These are phyloP conservation scores for Anomalospiza imberbis DNA, from an alignment of 2,797 vertebrate genomes.

Conservation along the genomic window DNA sequence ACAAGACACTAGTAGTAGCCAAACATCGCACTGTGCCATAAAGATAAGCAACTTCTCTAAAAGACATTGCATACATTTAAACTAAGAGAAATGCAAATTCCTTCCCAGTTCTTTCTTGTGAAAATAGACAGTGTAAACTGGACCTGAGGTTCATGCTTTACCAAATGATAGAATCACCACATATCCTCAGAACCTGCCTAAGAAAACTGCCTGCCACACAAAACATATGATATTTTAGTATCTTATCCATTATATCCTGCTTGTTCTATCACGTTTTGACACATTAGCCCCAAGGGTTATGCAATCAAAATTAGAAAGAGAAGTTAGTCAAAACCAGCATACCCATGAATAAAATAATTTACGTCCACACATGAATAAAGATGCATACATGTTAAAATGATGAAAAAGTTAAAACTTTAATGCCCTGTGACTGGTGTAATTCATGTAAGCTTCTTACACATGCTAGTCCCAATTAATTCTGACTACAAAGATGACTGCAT, in stretches of 20 bases:
- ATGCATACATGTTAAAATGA: background rate
- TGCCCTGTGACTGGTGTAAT: background rate
- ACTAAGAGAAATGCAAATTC: background rate
- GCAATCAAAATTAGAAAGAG: constrained; percentile 49
- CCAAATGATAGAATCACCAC: constrained; percentile 21
- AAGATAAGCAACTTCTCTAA: background rate
- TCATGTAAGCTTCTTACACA: background rate
- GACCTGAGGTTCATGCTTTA: constrained; percentile 7
- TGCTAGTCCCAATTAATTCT: background rate
- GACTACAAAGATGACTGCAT: background rate
- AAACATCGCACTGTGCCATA: background rate
- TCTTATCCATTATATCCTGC: constrained; percentile 38
- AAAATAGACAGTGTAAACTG: background rate
- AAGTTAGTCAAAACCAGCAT: constrained; percentile 49
- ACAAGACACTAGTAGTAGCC: background rate
- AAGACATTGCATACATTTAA: background rate
- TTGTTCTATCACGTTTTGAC: constrained; percentile 55
- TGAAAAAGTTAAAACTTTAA: constrained; percentile 6
- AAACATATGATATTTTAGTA: constrained; percentile 5
- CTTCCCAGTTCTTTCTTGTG: background rate
- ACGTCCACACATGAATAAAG: background rate
- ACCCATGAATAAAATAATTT: background rate
- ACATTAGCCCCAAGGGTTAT: background rate
- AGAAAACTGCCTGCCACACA: constrained; percentile 1
- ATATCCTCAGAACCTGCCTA: background rate